These are phyloP conservation scores for Ia io DNA, from an alignment of 2,113 vertebrate species.

Conservation along the genomic window DNA sequence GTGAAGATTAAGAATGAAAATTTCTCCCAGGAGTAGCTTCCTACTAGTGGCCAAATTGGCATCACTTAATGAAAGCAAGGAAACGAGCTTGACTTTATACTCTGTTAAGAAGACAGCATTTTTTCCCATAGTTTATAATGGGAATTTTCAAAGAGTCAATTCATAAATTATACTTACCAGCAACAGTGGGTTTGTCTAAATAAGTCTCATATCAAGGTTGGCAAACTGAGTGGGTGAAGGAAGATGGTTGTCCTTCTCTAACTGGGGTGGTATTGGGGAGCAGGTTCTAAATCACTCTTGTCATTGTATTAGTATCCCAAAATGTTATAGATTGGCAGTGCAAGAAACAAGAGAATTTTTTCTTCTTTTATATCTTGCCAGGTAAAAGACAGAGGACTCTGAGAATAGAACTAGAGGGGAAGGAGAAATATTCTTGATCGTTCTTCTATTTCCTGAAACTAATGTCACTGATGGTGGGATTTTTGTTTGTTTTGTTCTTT, in stretches of 20 bases:
- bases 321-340: too few species aligned
- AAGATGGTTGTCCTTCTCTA: neutral
- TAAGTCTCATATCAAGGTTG: neutral
- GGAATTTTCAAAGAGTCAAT: neutral
- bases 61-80: neutral
- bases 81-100: neutral
- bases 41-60: neutral
- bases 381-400: neutral
- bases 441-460: neutral
- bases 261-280: rapidly evolving
- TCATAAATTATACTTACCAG: neutral
- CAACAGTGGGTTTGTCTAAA: neutral
- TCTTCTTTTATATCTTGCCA: neutral
- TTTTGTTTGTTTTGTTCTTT: neutral
- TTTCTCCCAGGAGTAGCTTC: neutral
- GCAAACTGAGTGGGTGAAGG: neutral
- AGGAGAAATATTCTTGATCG: neutral
- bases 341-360: neutral
- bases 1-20: conserved; percentile 8
- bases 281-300: neutral
- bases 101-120: neutral
- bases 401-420: neutral
- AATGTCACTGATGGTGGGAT: neutral
- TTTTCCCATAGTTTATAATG: neutral
- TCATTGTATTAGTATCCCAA: neutral